A percentile compares a stretch with the other conserved stretches of the same genome.
phyloP scores from a whole-genome alignment of 2,797 vertebrate genomes.

The Linurgus olivaceus region DNA sequence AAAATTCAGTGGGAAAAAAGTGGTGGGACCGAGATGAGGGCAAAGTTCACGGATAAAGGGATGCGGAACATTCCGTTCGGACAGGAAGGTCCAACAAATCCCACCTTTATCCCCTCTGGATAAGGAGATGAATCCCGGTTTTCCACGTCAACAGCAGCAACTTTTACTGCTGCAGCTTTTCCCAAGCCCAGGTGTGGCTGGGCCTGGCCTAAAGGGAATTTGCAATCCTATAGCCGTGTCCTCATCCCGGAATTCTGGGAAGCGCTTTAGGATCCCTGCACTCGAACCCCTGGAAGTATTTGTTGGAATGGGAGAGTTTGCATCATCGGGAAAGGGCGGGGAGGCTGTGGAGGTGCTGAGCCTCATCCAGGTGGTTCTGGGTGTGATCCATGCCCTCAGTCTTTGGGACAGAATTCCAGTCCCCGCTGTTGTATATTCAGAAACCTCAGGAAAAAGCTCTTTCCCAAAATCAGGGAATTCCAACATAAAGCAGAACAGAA shows the following conservation, averaged over 20 bases:
- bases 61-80: not conserved
- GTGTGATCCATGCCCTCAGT: not conserved
- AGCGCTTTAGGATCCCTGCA: not conserved
- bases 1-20: not conserved
- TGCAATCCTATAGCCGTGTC: accelerated
- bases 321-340: accelerated
- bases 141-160: not conserved
- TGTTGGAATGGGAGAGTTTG: accelerated
- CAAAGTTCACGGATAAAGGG: accelerated
- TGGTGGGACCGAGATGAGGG: not conserved
- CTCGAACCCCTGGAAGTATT: not conserved
- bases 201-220: not conserved
- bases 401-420: not conserved
- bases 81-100: not conserved
- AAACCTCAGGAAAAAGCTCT: accelerated
- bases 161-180: not conserved
- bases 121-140: not conserved
- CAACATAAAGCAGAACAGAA: not conserved
- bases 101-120: not conserved
- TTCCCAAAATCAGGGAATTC: not conserved
- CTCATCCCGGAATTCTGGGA: not conserved
- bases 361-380: not conserved
- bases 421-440: not conserved
- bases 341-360: not conserved
- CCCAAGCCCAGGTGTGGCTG: no score